Evolutionary conservation across 2,797 vertebrate genomes (phyloP).

Genomic region (Syndactyla subalaris): DNA sequence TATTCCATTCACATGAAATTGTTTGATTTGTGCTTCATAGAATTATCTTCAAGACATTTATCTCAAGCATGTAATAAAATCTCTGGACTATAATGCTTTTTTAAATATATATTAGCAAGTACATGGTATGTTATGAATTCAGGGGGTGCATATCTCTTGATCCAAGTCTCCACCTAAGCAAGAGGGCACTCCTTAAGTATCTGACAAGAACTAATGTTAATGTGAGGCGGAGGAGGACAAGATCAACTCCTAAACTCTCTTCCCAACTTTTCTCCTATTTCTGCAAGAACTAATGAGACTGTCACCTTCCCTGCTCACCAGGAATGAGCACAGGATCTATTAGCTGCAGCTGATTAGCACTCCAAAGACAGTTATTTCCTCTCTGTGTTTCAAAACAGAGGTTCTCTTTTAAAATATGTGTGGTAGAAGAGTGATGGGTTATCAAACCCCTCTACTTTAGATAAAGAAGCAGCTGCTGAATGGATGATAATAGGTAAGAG

Average conservation of each 20-base stretch:
- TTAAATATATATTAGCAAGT: background rate
- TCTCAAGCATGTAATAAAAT: background rate
- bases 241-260: background rate
- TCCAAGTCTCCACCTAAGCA: background rate
- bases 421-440: background rate
- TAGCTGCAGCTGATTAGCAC: background rate
- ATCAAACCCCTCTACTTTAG: background rate
- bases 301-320: background rate
- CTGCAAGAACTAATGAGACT: background rate
- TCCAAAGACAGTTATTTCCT: background rate
- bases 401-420: background rate
- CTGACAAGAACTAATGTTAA: background rate
- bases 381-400: background rate
- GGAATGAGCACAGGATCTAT: background rate
- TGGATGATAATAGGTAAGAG: background rate
- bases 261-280: background rate
- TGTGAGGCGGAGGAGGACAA: background rate
- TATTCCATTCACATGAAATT: background rate
- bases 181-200: background rate
- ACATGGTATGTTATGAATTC: accelerated
- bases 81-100: background rate
- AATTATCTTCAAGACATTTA: background rate
- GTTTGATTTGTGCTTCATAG: background rate
- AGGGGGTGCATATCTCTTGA: background rate
- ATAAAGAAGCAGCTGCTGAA: background rate